Percentiles rank a stretch among this genome's conserved stretches.
These are phyloP conservation scores for Danio albolineatus DNA, from an alignment of 2,797 vertebrate genomes.

Conservation along the genomic window DNA sequence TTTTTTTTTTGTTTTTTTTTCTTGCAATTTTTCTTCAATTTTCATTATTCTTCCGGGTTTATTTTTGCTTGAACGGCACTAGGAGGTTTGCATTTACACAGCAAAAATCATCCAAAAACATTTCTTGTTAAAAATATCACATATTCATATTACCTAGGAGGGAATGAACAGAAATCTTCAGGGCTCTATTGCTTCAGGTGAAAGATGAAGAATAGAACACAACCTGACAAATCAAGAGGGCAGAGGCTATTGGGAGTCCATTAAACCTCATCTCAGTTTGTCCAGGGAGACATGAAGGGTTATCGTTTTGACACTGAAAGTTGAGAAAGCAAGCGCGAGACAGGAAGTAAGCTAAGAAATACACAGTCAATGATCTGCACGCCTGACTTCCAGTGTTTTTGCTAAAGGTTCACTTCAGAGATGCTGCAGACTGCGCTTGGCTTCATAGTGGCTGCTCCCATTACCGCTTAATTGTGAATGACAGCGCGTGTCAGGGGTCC, in stretches of 20 bases:
- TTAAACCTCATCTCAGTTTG: constrained; percentile 37
- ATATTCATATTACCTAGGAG: too few relatives aligned
- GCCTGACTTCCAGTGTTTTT: constrained; percentile 4
- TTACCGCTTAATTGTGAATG: constrained; percentile 27
- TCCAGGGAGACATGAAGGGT: background rate
- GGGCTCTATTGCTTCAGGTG: background rate
- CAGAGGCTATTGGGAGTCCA: background rate
- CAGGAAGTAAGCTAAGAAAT: constrained; percentile 37
- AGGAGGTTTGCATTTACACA: too few relatives aligned
- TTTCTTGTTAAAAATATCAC: too few relatives aligned
- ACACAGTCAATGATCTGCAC: constrained; percentile 41
- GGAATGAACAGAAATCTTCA: too few relatives aligned
- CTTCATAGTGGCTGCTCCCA: constrained; percentile 11
- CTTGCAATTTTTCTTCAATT: too few relatives aligned
- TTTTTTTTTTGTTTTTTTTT: too few relatives aligned
- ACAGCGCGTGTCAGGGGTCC: constrained; percentile 23
- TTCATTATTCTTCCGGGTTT: too few relatives aligned
- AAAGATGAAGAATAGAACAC: background rate
- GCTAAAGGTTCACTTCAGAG: background rate
- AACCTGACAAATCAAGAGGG: background rate
- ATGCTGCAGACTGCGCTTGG: background rate
- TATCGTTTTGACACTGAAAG: constrained; percentile 3
- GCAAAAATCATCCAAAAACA: too few relatives aligned
- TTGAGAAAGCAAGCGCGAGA: constrained; percentile 61
- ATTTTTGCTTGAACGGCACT: too few relatives aligned